Evolutionary conservation across 2,888 invertebrate genomes (phyloP), one percentile per base, ranked within the genome.

Genomic region (Acanthosoma haemorrhoidale): DNA sequence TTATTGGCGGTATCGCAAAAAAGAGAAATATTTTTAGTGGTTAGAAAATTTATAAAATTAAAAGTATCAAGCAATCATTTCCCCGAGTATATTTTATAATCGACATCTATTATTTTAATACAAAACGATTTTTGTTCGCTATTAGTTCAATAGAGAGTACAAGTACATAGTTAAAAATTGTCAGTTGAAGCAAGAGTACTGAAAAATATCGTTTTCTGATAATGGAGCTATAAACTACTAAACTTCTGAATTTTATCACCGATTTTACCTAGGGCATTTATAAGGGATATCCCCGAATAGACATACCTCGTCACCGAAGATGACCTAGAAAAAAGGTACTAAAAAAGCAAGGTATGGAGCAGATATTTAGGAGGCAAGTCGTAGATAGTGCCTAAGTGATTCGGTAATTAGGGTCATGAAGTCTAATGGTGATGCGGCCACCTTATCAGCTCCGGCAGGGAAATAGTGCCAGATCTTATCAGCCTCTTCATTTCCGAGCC

Each of bases 371-470:
- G 51, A 51, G 51, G 25, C 18, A 51, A 25, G 1, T 18, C 4
- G 21, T 11, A 51, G 51, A 51, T 51, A 51, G 1, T 5, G 21
- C n/a, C 51, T 51, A 51, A 51, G 51, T 51, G 51, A 51, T 41
- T 64, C 43, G 64, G 43, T 43, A 64, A 64, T 64, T 64, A 43
- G n/a, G 64, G 21, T 41, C n/a, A n/a, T n/a, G 41, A 41, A 29
- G 18, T 31, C 41, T 39, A 64, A 64, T 43, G 64, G 16, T 64
- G 16, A 43, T 64, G 29, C n/a, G n/a, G n/a, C 25, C 15, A 18
- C 18, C 41, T 25, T 51, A 51, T 51, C 51, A 25, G n/a, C n/a
- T 15, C 41, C 13, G 31, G 8, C 16, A n/a, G 13, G 64, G 31
- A 39, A 64, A 64, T 64, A 31, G 39, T 64, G 41, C 41, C n/a